Conservation (phyloP, 2,113 vertebrate genomes). For the Lathamus discolor region DNA sequence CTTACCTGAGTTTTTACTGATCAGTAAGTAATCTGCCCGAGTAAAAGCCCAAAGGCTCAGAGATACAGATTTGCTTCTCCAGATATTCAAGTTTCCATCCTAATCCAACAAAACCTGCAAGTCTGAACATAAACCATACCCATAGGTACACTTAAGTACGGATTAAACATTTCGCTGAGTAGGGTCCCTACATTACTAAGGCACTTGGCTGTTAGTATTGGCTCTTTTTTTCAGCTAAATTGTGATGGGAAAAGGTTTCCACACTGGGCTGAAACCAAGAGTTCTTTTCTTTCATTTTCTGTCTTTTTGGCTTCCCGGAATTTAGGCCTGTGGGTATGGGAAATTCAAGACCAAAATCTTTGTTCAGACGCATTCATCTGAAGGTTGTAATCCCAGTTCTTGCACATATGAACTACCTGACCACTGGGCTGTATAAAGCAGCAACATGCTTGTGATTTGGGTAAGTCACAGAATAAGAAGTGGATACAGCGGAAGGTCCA, state of each 20-base stretch:
- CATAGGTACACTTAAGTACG: slow-evolving; percentile 40
- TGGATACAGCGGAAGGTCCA: background rate
- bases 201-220: slow-evolving; percentile 30
- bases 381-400: background rate
- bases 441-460: background rate
- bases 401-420: background rate
- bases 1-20: background rate
- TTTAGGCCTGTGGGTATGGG: background rate
- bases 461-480: background rate
- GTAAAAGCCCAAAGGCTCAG: background rate
- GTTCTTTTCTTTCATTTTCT: background rate
- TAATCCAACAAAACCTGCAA: background rate
- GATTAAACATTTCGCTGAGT: slow-evolving; percentile 27
- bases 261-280: background rate
- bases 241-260: slow-evolving; percentile 43
- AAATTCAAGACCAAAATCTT: background rate
- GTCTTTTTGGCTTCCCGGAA: background rate
- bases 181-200: background rate
- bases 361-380: background rate
- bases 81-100: background rate
- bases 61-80: background rate
- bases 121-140: background rate
- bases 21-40: background rate
- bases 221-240: slow-evolving; percentile 35
- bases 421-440: background rate